Conservation (phyloP, 2,113 vertebrate species). For the Burhinus oedicnemus region DNA sequence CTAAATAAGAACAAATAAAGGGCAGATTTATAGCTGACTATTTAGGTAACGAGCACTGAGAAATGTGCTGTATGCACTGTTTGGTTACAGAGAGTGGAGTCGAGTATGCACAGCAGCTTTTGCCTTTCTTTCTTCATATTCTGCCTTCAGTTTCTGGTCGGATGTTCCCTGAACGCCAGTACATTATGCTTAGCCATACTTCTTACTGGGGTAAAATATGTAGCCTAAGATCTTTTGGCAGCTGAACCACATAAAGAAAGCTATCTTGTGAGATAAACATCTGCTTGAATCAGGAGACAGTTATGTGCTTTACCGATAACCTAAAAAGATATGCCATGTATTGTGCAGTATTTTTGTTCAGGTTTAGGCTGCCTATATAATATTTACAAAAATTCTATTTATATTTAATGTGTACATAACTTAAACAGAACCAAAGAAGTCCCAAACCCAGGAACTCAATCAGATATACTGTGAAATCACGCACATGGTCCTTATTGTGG, state of each 20-base stretch:
- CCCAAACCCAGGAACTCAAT: neutral
- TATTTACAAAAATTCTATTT: neutral
- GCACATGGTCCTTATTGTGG: neutral
- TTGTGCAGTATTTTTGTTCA: neutral
- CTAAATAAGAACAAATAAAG: neutral
- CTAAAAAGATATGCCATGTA: neutral
- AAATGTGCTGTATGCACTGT: neutral
- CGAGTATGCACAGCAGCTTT: neutral
- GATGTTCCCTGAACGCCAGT: rapidly evolving
- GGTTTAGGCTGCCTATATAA: neutral
- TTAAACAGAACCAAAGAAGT: neutral
- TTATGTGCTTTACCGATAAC: neutral
- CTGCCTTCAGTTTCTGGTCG: neutral
- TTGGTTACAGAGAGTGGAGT: neutral
- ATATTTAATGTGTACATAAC: neutral
- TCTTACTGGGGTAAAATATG: neutral
- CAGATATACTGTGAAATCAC: neutral
- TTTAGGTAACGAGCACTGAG: neutral
- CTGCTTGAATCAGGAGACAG: neutral
- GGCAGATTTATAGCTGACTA: neutral
- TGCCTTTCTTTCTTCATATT: neutral
- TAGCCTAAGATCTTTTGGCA: constrained; percentile 15
- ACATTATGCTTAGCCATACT: neutral
- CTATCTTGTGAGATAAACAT: neutral
- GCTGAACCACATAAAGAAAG: neutral